Evolutionary conservation across 2,797 vertebrate genomes (phyloP).

Genomic region (Gallinago nigripennis): DNA sequence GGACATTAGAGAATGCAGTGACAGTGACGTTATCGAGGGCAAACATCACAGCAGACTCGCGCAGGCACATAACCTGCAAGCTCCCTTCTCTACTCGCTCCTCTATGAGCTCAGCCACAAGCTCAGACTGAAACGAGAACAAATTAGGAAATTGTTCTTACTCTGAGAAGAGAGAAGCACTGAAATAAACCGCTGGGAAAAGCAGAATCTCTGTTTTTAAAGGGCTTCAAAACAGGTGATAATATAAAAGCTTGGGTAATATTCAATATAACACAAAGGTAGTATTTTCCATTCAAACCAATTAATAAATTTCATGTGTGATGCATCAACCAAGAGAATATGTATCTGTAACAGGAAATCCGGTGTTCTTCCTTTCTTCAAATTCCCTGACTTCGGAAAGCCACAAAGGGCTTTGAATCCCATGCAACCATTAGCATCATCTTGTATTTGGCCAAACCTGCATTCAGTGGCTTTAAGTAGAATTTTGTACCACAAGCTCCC

Average conservation of each 20-base stretch:
- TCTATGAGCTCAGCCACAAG: neutral
- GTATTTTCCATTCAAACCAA: neutral
- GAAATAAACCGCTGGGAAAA: neutral
- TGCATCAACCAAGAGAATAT: neutral
- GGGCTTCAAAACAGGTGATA: neutral
- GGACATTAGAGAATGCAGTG: neutral
- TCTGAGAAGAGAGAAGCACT: neutral
- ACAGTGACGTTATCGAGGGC: accelerated
- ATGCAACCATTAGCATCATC: neutral
- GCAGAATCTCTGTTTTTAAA: neutral
- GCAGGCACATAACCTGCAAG: neutral
- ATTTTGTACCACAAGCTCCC: neutral
- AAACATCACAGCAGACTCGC: neutral
- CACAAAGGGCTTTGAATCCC: neutral
- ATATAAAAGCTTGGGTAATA: neutral
- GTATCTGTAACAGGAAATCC: neutral
- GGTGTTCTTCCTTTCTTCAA: neutral
- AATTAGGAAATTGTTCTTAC: neutral
- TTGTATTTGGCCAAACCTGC: neutral
- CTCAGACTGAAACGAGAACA: neutral
- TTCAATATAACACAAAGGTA: neutral
- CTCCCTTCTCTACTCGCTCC: neutral
- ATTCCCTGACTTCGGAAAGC: neutral
- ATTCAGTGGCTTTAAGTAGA: neutral
- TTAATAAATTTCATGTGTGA: neutral